These are phyloP conservation scores for Cantharis lateralis DNA, from an alignment of 2,888 invertebrate species.

Conservation along the genomic window DNA sequence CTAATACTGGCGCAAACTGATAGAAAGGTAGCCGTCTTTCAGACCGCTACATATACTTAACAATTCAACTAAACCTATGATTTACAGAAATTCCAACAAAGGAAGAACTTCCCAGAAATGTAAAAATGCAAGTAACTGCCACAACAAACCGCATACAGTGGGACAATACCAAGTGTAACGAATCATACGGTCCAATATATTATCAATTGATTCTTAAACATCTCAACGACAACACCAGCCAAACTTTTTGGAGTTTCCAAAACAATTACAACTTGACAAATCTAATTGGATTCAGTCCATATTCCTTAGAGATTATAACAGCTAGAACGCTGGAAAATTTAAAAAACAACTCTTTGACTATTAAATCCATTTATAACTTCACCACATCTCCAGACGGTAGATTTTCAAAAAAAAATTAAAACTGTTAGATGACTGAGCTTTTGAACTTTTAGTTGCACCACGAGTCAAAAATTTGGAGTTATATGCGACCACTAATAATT, in stretches of 20 bases:
- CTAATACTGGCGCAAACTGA: too few species aligned
- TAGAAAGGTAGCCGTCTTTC: too few species aligned
- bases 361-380: conserved; percentile 37
- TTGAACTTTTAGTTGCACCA: conserved; percentile 45
- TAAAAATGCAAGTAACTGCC: conserved; percentile 39
- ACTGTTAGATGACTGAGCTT: neutral
- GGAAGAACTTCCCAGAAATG: conserved; percentile 45
- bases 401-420: neutral
- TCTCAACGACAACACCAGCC: conserved; percentile 31
- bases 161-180: conserved; percentile 43
- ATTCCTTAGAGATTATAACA: conserved; percentile 42
- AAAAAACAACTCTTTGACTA: conserved; percentile 23
- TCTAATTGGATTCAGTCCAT: conserved; percentile 43
- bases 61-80: too few species aligned
- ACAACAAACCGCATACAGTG: conserved; percentile 43
- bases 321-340: conserved; percentile 29
- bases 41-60: too few species aligned
- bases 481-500: conserved; percentile 44
- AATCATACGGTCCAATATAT: conserved; percentile 42
- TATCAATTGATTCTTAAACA: conserved; percentile 41
- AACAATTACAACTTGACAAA: conserved; percentile 40
- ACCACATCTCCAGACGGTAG: conserved; percentile 47
- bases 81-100: conserved; percentile 39
- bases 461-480: conserved; percentile 45
- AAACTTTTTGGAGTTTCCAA: conserved; percentile 34